Percentiles rank a stretch among this genome's conserved stretches.
Conservation (phyloP, 2,797 vertebrate species). For the Enoplosus armatus region DNA sequence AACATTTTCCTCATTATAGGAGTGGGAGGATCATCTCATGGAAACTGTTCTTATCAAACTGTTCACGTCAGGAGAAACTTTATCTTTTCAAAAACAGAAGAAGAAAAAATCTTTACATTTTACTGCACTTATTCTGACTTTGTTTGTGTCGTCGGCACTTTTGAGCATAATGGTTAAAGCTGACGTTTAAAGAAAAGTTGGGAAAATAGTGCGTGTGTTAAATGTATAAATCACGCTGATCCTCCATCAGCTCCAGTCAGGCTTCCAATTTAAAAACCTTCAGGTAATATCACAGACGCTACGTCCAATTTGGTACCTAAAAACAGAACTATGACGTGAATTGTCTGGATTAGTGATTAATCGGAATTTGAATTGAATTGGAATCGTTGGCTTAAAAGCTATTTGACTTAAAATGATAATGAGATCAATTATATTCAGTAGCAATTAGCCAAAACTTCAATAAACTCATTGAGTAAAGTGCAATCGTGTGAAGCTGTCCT, state of each 20-base stretch:
- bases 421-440: not conserved
- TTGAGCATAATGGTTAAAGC: not conserved
- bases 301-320: not conserved
- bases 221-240: not conserved
- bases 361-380: not conserved
- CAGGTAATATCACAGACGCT: not conserved
- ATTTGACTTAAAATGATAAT: not conserved
- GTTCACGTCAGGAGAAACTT: not conserved
- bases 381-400: not conserved
- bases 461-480: not conserved
- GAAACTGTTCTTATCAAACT: constrained; percentile 20
- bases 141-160: not conserved
- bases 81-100: not conserved
- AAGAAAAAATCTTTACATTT: not conserved
- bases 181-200: not conserved
- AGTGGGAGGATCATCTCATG: not conserved
- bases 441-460: not conserved
- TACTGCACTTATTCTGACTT: not conserved
- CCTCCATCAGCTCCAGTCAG: no score
- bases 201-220: not conserved
- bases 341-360: not conserved
- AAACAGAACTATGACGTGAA: not conserved
- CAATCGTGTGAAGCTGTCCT: not conserved
- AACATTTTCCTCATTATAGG: constrained; percentile 48
- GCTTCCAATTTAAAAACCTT: no score